Percentiles rank a stretch among this genome's conserved stretches.
Conservation (phyloP, 2,797 vertebrate genomes). For the Threskiornis aethiopicus region DNA sequence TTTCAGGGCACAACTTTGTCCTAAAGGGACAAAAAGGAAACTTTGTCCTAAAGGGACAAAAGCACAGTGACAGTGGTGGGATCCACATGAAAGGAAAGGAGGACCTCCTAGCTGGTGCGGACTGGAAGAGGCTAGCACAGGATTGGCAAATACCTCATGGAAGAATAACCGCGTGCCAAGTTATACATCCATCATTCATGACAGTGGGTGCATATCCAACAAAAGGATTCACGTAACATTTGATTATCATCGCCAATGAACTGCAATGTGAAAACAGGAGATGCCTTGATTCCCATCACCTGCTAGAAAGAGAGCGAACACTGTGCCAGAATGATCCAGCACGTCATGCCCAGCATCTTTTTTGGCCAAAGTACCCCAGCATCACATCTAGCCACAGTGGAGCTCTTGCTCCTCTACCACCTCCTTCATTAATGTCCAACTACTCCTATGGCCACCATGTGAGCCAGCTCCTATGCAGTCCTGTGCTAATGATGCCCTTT, state of each 20-base stretch:
- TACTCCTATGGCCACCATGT: background rate
- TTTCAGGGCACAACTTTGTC: background rate
- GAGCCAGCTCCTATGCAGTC: background rate
- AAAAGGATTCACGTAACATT: background rate
- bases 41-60: background rate
- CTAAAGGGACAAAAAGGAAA: background rate
- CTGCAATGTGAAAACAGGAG: background rate
- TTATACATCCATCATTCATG: background rate
- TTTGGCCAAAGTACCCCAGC: background rate
- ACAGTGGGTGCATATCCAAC: background rate
- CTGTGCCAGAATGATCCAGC: background rate
- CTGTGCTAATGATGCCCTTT: background rate
- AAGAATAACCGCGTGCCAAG: background rate
- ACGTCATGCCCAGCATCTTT: rapidly evolving
- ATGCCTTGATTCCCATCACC: background rate
- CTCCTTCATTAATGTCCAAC: background rate
- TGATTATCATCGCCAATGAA: background rate
- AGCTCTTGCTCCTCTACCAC: background rate
- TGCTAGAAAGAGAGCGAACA: background rate
- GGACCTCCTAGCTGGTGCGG: background rate
- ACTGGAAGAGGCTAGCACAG: background rate
- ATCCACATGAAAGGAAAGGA: background rate
- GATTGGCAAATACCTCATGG: background rate
- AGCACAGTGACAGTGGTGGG: background rate
- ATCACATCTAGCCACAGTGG: background rate